Percentiles rank a stretch among this genome's conserved stretches.
Evolutionary conservation across 2,797 vertebrate species (phyloP).

Genomic region (Melanotaenia maccullochi): DNA sequence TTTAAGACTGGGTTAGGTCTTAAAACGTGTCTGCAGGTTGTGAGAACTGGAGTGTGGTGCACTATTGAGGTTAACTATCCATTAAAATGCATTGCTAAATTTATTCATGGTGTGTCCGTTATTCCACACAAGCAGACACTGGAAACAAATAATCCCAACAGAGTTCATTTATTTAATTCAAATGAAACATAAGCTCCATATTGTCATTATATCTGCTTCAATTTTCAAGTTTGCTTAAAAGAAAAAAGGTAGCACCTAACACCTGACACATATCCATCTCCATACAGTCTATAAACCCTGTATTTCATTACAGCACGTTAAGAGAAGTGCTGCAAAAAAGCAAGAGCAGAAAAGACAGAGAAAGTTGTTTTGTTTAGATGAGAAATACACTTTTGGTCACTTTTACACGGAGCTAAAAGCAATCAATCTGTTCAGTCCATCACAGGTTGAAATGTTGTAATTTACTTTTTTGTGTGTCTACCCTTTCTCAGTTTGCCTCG

Average conservation of each 20-base stretch:
- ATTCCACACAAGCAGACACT: conserved; percentile 49
- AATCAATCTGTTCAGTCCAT: conserved; percentile 33
- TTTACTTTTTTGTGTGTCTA: conserved; percentile 38
- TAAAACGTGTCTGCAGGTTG: conserved; percentile 1
- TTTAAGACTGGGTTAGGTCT: too few relatives aligned
- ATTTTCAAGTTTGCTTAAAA: conserved; percentile 13
- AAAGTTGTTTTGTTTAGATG: conserved; percentile 17
- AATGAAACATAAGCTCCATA: conserved; percentile 1
- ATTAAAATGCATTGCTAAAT: conserved; percentile 67
- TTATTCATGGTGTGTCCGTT: conserved; percentile 58
- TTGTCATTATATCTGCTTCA: not conserved
- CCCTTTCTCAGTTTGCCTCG: conserved; percentile 19
- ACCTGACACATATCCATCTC: conserved; percentile 4
- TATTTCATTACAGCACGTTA: conserved; percentile 40
- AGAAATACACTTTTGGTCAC: conserved; percentile 36
- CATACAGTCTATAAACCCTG: conserved; percentile 12
- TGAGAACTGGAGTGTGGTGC: conserved; percentile 18
- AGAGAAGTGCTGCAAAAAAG: not conserved
- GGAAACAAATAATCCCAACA: conserved; percentile 42
- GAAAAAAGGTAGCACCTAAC: not conserved
- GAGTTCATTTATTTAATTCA: conserved; percentile 43
- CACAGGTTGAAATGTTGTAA: conserved; percentile 37
- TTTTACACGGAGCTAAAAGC: conserved; percentile 29
- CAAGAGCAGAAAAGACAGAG: conserved; percentile 4
- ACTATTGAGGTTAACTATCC: conserved; percentile 58